Percentiles rank a stretch among this genome's conserved stretches.
phyloP scores from a whole-genome alignment of 2,797 vertebrate species.

The Gallinago nigripennis region DNA sequence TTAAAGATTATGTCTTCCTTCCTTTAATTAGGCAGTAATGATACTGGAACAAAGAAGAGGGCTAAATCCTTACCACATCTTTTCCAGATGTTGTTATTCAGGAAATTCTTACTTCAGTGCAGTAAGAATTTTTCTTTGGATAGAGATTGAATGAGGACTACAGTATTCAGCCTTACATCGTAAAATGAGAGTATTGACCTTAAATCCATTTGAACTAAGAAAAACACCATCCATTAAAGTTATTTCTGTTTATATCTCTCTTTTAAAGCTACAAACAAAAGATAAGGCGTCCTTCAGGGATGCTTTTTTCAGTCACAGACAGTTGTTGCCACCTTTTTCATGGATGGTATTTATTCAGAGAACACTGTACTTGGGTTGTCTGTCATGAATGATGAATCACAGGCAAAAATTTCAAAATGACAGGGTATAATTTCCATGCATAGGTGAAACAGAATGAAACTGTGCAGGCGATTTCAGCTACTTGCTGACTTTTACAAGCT shows the following conservation, averaged over 20 bases:
- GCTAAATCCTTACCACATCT: not conserved
- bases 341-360: not conserved
- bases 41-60: conserved; percentile 14
- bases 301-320: not conserved
- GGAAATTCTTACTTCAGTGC: conserved; percentile 12
- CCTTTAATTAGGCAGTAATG: conserved; percentile 43
- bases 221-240: not conserved
- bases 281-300: not conserved
- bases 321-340: not conserved
- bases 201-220: not conserved
- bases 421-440: not conserved
- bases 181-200: not conserved
- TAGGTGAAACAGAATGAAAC: not conserved
- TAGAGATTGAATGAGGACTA: not conserved
- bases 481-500: not conserved
- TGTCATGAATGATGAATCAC: not conserved
- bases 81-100: conserved; percentile 34
- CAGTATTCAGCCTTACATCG: fast-evolving
- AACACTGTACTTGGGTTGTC: not conserved
- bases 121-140: not conserved
- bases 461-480: not conserved
- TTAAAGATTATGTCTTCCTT: conserved; percentile 40
- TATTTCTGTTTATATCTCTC: not conserved
- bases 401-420: not conserved
- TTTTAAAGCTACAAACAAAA: not conserved